Conservation (phyloP, 2,113 vertebrate species). For the Pleuronectes platessa region DNA sequence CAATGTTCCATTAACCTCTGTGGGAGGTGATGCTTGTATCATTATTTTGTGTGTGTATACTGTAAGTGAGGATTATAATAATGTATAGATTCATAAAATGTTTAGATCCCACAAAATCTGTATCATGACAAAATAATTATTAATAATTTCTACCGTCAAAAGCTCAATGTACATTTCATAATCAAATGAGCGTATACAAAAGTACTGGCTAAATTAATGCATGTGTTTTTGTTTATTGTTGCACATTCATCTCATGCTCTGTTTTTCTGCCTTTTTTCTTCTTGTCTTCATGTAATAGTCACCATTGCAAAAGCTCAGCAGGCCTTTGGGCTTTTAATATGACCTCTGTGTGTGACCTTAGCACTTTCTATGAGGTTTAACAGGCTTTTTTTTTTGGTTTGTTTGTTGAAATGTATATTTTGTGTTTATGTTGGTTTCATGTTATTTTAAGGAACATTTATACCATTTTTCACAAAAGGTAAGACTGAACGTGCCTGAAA, state of each 20-base stretch:
- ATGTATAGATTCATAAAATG: slow-evolving; percentile 59
- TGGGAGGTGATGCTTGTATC: slow-evolving; percentile 60
- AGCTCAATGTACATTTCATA: slow-evolving; percentile 25
- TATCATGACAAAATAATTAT: slow-evolving; percentile 36
- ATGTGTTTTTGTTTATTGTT: not conserved
- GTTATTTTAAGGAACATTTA: no score
- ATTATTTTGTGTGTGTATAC: slow-evolving; percentile 52
- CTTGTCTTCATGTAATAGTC: not conserved
- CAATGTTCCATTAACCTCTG: slow-evolving; percentile 70
- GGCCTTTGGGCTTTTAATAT: not conserved
- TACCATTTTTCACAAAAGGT: no score
- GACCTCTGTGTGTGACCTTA: no score
- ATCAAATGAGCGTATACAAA: slow-evolving; percentile 20
- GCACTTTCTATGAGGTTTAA: no score
- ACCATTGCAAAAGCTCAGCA: not conserved
- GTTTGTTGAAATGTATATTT: no score
- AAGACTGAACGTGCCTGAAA: no score
- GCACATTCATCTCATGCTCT: not conserved
- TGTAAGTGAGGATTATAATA: slow-evolving; percentile 25
- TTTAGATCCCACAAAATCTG: slow-evolving; percentile 21
- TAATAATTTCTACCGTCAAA: slow-evolving; percentile 6
- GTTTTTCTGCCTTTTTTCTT: not conserved
- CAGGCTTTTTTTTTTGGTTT: no score
- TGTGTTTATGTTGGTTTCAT: no score
- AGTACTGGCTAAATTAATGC: not conserved